Percentiles rank a stretch among this genome's conserved stretches.
phyloP scores from a whole-genome alignment of 2,888 invertebrate genomes.

The Germaria angustata region DNA sequence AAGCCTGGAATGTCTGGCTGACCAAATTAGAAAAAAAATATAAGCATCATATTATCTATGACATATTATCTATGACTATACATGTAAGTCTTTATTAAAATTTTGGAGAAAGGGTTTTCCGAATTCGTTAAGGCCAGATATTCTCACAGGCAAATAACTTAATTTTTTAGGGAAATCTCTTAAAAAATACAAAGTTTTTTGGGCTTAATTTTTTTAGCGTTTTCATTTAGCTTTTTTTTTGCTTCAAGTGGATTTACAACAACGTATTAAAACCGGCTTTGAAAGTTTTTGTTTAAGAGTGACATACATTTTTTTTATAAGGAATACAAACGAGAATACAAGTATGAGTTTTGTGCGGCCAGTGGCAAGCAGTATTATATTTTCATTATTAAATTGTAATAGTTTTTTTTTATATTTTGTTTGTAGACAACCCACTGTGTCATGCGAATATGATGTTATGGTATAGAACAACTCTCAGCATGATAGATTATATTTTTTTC shows the following conservation, averaged over 20 bases:
- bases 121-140: too few relatives aligned
- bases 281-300: slow-evolving; percentile 25
- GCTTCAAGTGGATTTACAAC: slow-evolving; percentile 7
- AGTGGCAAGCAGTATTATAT: slow-evolving; percentile 14
- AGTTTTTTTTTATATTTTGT: not conserved
- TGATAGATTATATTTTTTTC: too few relatives aligned
- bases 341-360: slow-evolving; percentile 2
- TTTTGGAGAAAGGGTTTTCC: too few relatives aligned
- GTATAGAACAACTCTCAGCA: slow-evolving; percentile 2
- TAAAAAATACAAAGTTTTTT: too few relatives aligned
- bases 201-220: slow-evolving; percentile 9
- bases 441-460: slow-evolving; percentile 9
- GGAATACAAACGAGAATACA: slow-evolving; percentile 14
- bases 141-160: too few relatives aligned
- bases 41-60: too few relatives aligned
- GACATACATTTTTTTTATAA: slow-evolving; percentile 61
- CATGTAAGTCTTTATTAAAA: too few relatives aligned
- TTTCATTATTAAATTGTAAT: slow-evolving; percentile 29
- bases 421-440: slow-evolving; percentile 44
- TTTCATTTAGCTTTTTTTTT: not conserved
- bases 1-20: too few relatives aligned
- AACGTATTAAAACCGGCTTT: slow-evolving; percentile 51
- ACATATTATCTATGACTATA: too few relatives aligned
- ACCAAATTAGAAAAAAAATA: too few relatives aligned
- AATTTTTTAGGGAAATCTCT: too few relatives aligned